A percentile compares a stretch with the other conserved stretches of the same genome.
Evolutionary conservation across 2,888 invertebrate species (phyloP).

Genomic region (Lithophane socia): DNA sequence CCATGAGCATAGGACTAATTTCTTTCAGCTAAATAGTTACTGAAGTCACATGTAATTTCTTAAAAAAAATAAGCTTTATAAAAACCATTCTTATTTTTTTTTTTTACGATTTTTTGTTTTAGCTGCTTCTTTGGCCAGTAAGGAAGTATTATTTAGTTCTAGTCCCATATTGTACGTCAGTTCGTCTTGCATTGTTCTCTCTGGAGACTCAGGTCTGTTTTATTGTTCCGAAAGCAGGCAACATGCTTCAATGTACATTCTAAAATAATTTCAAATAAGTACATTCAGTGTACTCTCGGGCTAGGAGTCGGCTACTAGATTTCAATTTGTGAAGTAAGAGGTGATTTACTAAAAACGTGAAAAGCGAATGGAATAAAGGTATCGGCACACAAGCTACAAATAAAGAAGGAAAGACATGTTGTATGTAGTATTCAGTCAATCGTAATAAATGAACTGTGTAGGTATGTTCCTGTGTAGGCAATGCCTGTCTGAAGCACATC

Average conservation of each 20-base stretch:
- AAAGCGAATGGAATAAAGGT: neutral
- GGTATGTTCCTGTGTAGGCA: conserved; percentile 19
- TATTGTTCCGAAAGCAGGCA: conserved; percentile 30
- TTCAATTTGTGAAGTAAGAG: conserved; percentile 14
- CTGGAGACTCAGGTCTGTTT: conserved; percentile 7
- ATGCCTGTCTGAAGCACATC: conserved; percentile 26
- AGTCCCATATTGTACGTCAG: neutral
- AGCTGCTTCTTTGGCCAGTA: neutral
- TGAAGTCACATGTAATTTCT: neutral
- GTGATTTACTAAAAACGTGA: neutral
- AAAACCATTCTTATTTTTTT: neutral
- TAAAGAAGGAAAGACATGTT: conserved; percentile 7
- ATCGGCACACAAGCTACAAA: neutral
- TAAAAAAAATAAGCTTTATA: conserved; percentile 4
- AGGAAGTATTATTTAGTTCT: conserved; percentile 4
- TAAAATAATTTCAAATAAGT: conserved; percentile 28
- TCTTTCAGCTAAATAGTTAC: conserved; percentile 1
- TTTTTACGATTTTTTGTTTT: neutral
- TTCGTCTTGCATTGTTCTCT: conserved; percentile 28
- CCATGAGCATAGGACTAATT: neutral
- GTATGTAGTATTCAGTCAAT: conserved; percentile 21
- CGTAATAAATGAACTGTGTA: conserved; percentile 23
- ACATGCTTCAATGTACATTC: conserved; percentile 31
- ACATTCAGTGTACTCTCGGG: neutral
- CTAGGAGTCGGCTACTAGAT: neutral